Evolutionary conservation across 2,888 invertebrate species (phyloP).

Genomic region (Aphodius sticticus): DNA sequence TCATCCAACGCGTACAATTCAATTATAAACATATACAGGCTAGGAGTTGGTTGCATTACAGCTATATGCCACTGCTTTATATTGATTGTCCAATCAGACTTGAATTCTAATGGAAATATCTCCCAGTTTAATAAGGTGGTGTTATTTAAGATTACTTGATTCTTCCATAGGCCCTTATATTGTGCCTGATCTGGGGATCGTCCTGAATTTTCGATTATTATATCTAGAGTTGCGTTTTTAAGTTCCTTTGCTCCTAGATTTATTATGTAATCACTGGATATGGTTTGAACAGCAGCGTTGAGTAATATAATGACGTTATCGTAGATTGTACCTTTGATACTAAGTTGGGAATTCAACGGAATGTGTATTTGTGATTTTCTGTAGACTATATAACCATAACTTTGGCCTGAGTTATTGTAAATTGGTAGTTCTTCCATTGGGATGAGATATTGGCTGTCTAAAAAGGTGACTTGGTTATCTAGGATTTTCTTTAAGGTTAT

Average conservation of each 20-base stretch:
- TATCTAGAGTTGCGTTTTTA: slow-evolving; percentile 54
- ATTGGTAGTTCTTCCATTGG: slow-evolving; percentile 51
- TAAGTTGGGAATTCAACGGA: slow-evolving; percentile 48
- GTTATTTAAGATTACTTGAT: slow-evolving; percentile 59
- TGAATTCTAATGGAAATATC: slow-evolving; percentile 64
- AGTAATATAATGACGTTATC: slow-evolving; percentile 63
- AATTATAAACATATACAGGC: slow-evolving; percentile 64
- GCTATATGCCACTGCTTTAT: slow-evolving; percentile 51
- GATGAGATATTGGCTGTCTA: slow-evolving; percentile 29
- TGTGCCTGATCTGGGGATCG: slow-evolving; percentile 68
- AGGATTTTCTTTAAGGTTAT: neutral
- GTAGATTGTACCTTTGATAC: slow-evolving; percentile 57
- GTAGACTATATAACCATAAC: slow-evolving; percentile 66
- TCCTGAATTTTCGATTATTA: slow-evolving; percentile 80
- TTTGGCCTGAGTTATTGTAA: slow-evolving; percentile 72
- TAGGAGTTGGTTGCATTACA: slow-evolving; percentile 60
- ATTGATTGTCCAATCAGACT: slow-evolving; percentile 55
- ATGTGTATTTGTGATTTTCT: slow-evolving; percentile 54
- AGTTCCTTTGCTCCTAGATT: slow-evolving; percentile 58
- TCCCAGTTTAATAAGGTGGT: slow-evolving; percentile 58
- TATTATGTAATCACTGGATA: slow-evolving; percentile 48
- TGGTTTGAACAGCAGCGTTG: slow-evolving; percentile 52
- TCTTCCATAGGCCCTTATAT: slow-evolving; percentile 58
- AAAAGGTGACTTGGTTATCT: neutral
- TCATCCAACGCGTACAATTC: slow-evolving; percentile 66